These are phyloP conservation scores for Digitonthophagus gazella DNA, from an alignment of 2,888 invertebrate genomes.

Conservation along the genomic window DNA sequence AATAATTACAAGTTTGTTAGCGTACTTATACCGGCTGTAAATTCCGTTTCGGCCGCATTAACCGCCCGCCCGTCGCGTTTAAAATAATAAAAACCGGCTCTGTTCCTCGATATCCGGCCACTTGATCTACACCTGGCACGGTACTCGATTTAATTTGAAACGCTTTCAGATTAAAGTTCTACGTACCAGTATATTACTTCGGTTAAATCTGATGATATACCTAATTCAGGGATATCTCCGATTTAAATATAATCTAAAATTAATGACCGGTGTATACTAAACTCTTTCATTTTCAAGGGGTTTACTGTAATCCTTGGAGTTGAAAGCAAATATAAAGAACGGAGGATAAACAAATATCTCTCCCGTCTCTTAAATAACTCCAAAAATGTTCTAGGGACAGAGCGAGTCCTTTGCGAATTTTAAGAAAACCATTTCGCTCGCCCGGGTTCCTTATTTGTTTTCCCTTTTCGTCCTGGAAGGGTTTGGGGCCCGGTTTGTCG, in stretches of 20 bases:
- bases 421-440: not conserved
- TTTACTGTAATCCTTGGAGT: not conserved
- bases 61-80: constrained; percentile 10
- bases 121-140: not conserved
- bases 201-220: not conserved
- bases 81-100: constrained; percentile 10
- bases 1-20: constrained; percentile 41
- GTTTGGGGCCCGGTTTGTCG: constrained; percentile 6
- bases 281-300: too few species aligned
- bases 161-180: not conserved
- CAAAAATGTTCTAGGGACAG: not conserved
- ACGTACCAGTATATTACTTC: not conserved
- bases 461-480: not conserved
- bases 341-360: not conserved
- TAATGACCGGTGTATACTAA: too few species aligned
- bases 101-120: not conserved
- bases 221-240: too few species aligned
- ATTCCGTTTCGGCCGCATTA: constrained; percentile 11
- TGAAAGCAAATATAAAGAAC: not conserved
- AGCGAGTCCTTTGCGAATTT: not conserved
- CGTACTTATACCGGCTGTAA: constrained; percentile 12
- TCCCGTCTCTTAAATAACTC: not conserved
- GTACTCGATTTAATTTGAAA: not conserved
- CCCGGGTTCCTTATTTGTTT: not conserved
- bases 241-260: too few species aligned